These are phyloP conservation scores for Liasis olivaceus DNA, from an alignment of 2,797 vertebrate species.

Conservation along the genomic window DNA sequence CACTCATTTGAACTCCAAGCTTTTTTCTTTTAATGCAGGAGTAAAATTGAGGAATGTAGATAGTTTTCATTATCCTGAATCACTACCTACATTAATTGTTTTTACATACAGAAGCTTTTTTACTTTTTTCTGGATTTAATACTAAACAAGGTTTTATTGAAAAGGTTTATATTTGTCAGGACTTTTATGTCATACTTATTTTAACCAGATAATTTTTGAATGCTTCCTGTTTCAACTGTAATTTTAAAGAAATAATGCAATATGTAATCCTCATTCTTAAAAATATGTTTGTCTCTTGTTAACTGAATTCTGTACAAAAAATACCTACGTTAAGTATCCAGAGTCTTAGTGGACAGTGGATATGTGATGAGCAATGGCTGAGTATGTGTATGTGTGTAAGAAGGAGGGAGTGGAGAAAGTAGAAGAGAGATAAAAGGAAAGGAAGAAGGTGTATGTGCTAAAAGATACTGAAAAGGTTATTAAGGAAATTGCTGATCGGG, in stretches of 20 bases:
- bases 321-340: neutral
- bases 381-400: too few species aligned
- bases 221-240: neutral
- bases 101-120: neutral
- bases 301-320: neutral
- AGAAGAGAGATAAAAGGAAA: too few species aligned
- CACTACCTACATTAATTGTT: neutral
- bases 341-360: neutral
- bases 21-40: neutral
- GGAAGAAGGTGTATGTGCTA: too few species aligned
- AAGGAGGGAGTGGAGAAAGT: too few species aligned
- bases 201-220: slow-evolving; percentile 1
- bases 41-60: neutral
- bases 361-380: too few species aligned
- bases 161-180: neutral
- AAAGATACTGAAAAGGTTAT: too few species aligned
- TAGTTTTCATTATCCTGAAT: neutral
- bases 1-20: neutral
- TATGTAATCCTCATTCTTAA: neutral
- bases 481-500: too few species aligned
- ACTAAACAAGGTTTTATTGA: slow-evolving; percentile 33
- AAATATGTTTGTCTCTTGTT: neutral
- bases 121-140: neutral
- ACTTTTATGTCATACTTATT: neutral
- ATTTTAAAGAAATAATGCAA: slow-evolving; percentile 4